Conservation (phyloP, 2,888 invertebrate species). For the Psococerastis gibbosa region DNA sequence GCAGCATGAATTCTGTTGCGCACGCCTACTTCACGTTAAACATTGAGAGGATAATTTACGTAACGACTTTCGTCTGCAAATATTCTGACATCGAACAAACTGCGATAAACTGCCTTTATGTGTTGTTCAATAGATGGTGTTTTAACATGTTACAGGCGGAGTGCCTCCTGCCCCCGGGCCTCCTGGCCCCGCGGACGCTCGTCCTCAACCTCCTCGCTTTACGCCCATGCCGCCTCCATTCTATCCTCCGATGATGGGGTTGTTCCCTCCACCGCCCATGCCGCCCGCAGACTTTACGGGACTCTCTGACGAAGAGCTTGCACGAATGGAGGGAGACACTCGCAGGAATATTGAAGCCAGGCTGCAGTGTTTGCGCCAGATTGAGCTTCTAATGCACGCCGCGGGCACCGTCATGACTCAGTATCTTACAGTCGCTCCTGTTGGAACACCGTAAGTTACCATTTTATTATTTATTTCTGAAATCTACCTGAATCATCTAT, state of each 20-base stretch:
- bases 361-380: constrained; percentile 64
- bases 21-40: too few species aligned
- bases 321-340: constrained; percentile 73
- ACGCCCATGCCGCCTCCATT: constrained; percentile 29
- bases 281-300: constrained; percentile 55
- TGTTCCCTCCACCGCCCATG: constrained; percentile 47
- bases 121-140: too few species aligned
- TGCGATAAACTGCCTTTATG: too few species aligned
- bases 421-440: constrained; percentile 40
- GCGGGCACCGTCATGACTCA: constrained; percentile 89
- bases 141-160: too few species aligned
- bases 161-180: background rate
- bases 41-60: too few species aligned
- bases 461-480: too few species aligned
- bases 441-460: background rate
- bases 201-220: constrained; percentile 12
- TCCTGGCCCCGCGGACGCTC: background rate
- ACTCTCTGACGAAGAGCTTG: constrained; percentile 66
- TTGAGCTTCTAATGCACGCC: constrained; percentile 80
- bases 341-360: constrained; percentile 78
- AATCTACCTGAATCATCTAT: too few species aligned
- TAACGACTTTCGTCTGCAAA: too few species aligned
- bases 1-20: too few species aligned
- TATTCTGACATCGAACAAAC: too few species aligned
- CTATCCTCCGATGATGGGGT: constrained; percentile 32